Base-by-base conservation (phyloP, 2,888 invertebrate genomes). In the Gisinianus flammeolus region DNA sequence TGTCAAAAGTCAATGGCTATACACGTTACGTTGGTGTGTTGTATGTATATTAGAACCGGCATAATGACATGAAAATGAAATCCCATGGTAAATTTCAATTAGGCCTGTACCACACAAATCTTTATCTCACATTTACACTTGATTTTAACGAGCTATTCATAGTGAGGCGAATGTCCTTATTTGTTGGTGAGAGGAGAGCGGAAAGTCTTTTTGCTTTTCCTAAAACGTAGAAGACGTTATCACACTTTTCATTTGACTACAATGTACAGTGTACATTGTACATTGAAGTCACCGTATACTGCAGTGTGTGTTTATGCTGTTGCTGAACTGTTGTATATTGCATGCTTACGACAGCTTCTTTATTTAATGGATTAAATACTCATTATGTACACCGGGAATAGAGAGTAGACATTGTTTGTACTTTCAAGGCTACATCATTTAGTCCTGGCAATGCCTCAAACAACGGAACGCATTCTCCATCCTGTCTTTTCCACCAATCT, bases 391-490 rank as follows among this genome's bases (percentile, higher is more conserved):
- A 62, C 26, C 3, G 26, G 28, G 62, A 26, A 54, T 12, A 28
- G 62, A 26, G 19, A 62, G 33, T 67, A 31, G 22, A 19, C 8
- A 67, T 67, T 67, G 33, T 67, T 67, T 67, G 67, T 33, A 33
- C 33, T 30, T 33, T 67, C 3, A 67, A 67, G 67, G n/a, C 22
- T 31, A 31, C 26, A 10, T 24, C 58, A 24, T 26, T 67, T n/a
- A 67, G 22, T 28, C 19, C 72, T 72, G 72, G 58, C 72, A 72
- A 33, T 58, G 72, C 72, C 33, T 72, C 72, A 58, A 69, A 52
- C 33, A 58, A 72, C 52, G 54, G 72, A 62, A 62, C 28, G 22
- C 62, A 26, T 28, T 62, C 62, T 62, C 62, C 8, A 24, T 58
- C 69, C 24, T 31, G 3, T 67, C 44, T 52, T 33, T 70, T 28